Evolutionary conservation across 2,888 invertebrate species (phyloP), one percentile per base, ranked within the genome.

Genomic region (Drosophila affinis): DNA sequence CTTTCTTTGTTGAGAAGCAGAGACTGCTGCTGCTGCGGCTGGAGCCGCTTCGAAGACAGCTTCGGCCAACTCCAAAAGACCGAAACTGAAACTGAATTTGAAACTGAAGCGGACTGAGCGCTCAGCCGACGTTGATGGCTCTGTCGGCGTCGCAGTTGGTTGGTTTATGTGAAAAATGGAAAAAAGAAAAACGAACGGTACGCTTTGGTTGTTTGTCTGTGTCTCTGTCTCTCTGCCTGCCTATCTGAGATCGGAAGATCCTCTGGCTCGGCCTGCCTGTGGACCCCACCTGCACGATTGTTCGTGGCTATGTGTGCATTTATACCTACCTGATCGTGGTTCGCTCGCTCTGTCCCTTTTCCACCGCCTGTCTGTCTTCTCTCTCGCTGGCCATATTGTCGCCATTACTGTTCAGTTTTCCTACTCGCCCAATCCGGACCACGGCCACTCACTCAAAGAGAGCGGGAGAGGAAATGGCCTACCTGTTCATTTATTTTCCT

Each of bases 1-100:
- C 89, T 90, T 90, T 90, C 90, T 90, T 90, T 87, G 89, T 81
- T 90, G 89, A 89, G 90, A 88, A n/a, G n/a, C 65, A 64, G 80
- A 34, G 34, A 12, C 34, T 62, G 61, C 62, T 60, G 58, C 61
- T 62, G 32, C 39, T 34, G 61, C 47, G 0, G 45, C 61, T 45
- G 54, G 39, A 14, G 39, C 39, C 39, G 32, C 32, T 10, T 39
- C 32, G 24, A 17, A 18, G 48, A 45, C 49, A 27, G 53, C 29
- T 27, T 34, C 39, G 69, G 71, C 75, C 67, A 69, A 72, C 58
- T 48, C 53, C 57, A 52, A 70, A 62, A 62, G 59, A 64, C 65
- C 62, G 71, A 75, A 59, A 70, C 63, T 51, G 59, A 75, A 47
- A 71, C 68, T 74, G 78, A 54, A 54, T 44, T 54, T 54, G 39